phyloP scores from a whole-genome alignment of 1,140 invertebrate genomes.

The Zaprionus camerounensis region DNA sequence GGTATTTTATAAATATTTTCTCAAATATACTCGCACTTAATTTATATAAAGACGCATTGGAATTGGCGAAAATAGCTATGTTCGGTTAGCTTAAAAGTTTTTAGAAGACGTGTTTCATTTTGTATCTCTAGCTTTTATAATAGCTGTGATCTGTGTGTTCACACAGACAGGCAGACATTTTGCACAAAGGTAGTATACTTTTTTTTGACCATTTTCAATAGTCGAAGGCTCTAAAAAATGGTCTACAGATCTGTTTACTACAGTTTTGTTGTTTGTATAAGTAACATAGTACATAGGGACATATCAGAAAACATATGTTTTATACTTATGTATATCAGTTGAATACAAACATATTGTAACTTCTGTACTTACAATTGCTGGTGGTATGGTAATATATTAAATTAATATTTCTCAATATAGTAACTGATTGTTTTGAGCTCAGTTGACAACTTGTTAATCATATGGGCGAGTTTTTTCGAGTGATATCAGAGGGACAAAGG shows the following conservation, averaged over 20 bases:
- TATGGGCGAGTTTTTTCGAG: slow-evolving; percentile 48
- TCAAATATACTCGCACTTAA: background rate
- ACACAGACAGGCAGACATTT: no score
- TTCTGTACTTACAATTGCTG: slow-evolving; percentile 3
- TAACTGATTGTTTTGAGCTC: slow-evolving; percentile 14
- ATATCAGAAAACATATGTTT: background rate
- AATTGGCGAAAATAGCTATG: no score
- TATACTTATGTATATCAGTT: background rate
- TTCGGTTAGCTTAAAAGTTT: no score
- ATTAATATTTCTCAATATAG: slow-evolving; percentile 46
- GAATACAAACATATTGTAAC: background rate
- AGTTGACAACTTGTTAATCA: slow-evolving; percentile 24
- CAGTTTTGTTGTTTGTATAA: no score
- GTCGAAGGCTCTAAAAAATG: no score
- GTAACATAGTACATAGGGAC: slow-evolving; percentile 28
- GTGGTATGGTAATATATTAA: slow-evolving; percentile 25
- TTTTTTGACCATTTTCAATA: no score
- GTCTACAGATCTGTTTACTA: no score
- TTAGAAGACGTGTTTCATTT: no score
- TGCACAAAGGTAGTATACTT: no score
- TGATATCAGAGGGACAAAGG: slow-evolving; percentile 28
- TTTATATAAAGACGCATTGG: no score
- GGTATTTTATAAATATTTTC: background rate
- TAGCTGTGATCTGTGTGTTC: no score
- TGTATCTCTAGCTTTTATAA: no score